Evolutionary conservation across 2,888 invertebrate genomes (phyloP), one percentile per base, ranked within the genome.

Genomic region (Habroteleia sp.): DNA sequence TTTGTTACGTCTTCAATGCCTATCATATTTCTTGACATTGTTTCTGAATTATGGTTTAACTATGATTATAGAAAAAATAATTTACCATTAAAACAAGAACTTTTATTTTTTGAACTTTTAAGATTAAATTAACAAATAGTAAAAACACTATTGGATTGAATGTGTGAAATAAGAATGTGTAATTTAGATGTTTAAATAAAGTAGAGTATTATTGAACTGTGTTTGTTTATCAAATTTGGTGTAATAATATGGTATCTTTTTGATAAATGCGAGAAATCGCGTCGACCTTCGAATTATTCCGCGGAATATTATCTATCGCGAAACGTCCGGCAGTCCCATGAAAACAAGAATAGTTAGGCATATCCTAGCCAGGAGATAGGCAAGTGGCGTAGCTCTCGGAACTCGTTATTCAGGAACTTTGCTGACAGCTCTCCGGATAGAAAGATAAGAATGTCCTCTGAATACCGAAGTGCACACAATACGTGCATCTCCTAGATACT

Each of bases 371-470:
- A 77, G 80, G 79, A 83, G 87, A 87, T 87, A 87, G 83, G 81
- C 82, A 81, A 82, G 79, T 78, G 75, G 77, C 77, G 68, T 54
- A 74, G 80, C 79, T 80, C 69, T 63, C 65, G 80, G 79, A 79
- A 79, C 75, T 77, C 81, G 85, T 86, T 87, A 88, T 88, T 88
- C 88, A 88, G 86, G 87, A 88, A 88, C 88, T 88, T 88, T 85
- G 88, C 82, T 87, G 88, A 88, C 88, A 88, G 88, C 88, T 86
- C 86, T 76, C 87, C 88, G 88, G 87, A 86, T 87, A 87, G 87
- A 79, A 77, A 86, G 88, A 88, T 88, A 88, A 88, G 88, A 85
- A 86, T 86, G 85, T 85, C 80, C 86, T 83, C 80, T 87, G 88
- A 88, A 88, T 88, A 83, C 87, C 84, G 82, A 85, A 85, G 84